Evolutionary conservation across 2,797 vertebrate genomes (phyloP), one percentile per base, ranked within the genome.

Genomic region (Thamnophis elegans): DNA sequence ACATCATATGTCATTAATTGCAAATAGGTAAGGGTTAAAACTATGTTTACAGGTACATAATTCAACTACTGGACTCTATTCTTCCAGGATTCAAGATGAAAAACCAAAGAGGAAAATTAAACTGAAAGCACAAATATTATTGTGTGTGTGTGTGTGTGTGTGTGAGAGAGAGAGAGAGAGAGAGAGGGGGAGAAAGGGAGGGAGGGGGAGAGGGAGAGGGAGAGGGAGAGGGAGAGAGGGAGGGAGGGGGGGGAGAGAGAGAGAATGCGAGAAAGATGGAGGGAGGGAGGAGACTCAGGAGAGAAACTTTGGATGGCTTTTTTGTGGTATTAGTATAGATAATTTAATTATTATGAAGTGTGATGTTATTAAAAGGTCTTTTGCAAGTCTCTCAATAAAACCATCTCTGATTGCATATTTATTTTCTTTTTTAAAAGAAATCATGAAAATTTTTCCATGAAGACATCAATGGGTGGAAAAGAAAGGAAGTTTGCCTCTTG

Each of bases 341-440:
- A 73, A 93, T 95, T 94, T 85, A 73, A 88, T 92, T 90, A 90
- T n/a, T 1, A 16, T 94, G 68, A 88, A 89, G 47, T 16, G 60
- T 22, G 36, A n/a, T 28, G 58, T 92, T 91, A 94, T 92, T 92
- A 89, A 91, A 93, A 92, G n/a, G 54, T n/a, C 62, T 92, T 78
- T 65, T 89, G 78, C 54, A 20, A 91, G 36, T 55, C 59, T 91
- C 94, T 85, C 89, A 94, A 93, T 93, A 93, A 94, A 94, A 93
- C 9, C 0, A 0, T 47, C 85, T 94, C 88, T 88, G 92, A 93
- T 90, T n/a, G 28, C 0, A 0, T 59, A 47, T n/a, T 88, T 90
- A 91, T 36, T 89, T 94, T 89, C 90, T 91, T 9, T 56, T 87
- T 91, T 32, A 85, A 90, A 90, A 54, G 53, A 36, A 85, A 78